A percentile compares a stretch with the other conserved stretches of the same genome.
phyloP scores from a whole-genome alignment of 2,888 invertebrate genomes.

The Tholera decimalis region DNA sequence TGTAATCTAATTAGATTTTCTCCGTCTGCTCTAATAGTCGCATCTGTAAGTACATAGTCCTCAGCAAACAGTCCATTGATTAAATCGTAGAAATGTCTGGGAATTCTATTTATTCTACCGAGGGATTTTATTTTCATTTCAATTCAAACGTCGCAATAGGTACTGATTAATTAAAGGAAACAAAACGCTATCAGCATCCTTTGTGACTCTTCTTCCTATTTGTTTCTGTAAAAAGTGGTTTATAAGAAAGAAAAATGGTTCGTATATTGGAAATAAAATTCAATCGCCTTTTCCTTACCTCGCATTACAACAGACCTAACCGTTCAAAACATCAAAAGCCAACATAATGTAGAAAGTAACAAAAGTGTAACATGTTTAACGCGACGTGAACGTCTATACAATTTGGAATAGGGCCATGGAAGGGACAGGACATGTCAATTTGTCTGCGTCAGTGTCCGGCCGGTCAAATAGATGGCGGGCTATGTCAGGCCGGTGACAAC shows the following conservation, averaged over 20 bases:
- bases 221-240: background rate
- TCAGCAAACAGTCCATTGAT: constrained; percentile 45
- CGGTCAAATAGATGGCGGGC: constrained; percentile 66
- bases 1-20: constrained; percentile 44
- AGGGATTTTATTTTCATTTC: constrained; percentile 5
- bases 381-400: constrained; percentile 59
- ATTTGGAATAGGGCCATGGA: constrained; percentile 61
- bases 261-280: constrained; percentile 28
- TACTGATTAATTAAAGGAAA: constrained; percentile 9
- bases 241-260: background rate
- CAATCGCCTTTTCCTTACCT: constrained; percentile 15
- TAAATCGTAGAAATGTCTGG: constrained; percentile 25
- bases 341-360: constrained; percentile 41
- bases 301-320: constrained; percentile 35
- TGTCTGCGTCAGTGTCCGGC: constrained; percentile 73
- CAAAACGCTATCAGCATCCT: background rate
- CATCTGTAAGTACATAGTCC: constrained; percentile 20
- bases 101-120: constrained; percentile 21
- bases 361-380: constrained; percentile 56
- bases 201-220: constrained; percentile 1
- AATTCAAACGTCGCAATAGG: background rate
- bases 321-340: constrained; percentile 48
- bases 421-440: constrained; percentile 79
- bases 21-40: constrained; percentile 36
- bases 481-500: constrained; percentile 57